A percentile compares a stretch with the other conserved stretches of the same genome.
These are phyloP conservation scores for Eulimnadia texana DNA, from an alignment of 1,140 invertebrate species.

Conservation along the genomic window DNA sequence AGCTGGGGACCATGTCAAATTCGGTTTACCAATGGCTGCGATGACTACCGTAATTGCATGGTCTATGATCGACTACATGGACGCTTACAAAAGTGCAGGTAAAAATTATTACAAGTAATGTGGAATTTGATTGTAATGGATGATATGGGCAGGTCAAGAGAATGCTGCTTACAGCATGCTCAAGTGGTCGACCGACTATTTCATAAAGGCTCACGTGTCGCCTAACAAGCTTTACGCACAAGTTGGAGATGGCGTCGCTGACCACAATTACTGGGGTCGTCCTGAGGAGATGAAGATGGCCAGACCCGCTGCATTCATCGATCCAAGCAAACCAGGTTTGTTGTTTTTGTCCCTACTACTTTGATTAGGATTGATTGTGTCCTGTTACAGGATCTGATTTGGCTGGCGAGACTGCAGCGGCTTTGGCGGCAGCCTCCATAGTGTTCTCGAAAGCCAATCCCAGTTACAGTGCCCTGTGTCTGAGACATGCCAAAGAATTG, in stretches of 20 bases:
- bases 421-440: constrained; percentile 33
- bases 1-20: constrained; percentile 50
- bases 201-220: constrained; percentile 39
- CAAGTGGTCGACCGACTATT: constrained; percentile 45
- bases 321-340: not conserved
- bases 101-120: constrained; percentile 21
- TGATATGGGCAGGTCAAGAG: not conserved
- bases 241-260: constrained; percentile 38
- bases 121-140: not conserved
- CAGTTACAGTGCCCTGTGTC: constrained; percentile 20
- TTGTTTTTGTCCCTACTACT: not conserved
- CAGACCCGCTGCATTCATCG: constrained; percentile 24
- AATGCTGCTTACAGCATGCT: constrained; percentile 30
- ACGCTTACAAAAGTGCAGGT: constrained; percentile 27
- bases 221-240: constrained; percentile 41
- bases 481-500: constrained; percentile 27
- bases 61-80: constrained; percentile 38
- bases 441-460: constrained; percentile 25
- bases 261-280: constrained; percentile 41
- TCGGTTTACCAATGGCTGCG: constrained; percentile 44
- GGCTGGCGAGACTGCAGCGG: constrained; percentile 44
- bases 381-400: constrained; percentile 40
- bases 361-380: not conserved
- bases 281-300: constrained; percentile 44
- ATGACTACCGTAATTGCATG: constrained; percentile 42